Percentiles rank a stretch among this genome's conserved stretches.
Conservation (phyloP, 2,797 vertebrate species). For the Margarornis squamiger region DNA sequence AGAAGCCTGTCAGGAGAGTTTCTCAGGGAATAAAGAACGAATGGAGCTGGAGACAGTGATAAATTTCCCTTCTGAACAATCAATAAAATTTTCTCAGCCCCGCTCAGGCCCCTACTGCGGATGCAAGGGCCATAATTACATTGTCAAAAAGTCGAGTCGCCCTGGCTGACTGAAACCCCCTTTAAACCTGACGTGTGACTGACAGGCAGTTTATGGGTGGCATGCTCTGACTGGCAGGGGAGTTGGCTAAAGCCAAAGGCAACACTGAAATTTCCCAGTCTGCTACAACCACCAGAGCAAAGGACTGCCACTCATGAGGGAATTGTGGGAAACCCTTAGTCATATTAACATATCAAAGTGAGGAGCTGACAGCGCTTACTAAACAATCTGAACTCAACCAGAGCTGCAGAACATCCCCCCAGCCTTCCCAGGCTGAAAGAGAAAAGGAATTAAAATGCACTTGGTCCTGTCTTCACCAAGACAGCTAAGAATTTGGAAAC, state of each 20-base stretch:
- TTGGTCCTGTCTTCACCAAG: slow-evolving; percentile 16
- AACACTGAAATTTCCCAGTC: slow-evolving; percentile 79
- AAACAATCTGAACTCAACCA: slow-evolving; percentile 62
- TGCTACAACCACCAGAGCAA: slow-evolving; percentile 73
- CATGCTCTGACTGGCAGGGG: slow-evolving; percentile 84
- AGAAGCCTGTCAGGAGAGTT: slow-evolving; percentile 75
- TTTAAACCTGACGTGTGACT: slow-evolving; percentile 77
- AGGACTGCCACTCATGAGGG: slow-evolving; percentile 55
- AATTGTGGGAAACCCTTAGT: slow-evolving; percentile 72
- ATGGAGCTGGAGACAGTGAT: slow-evolving; percentile 81
- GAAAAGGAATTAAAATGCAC: not conserved
- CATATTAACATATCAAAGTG: slow-evolving; percentile 82
- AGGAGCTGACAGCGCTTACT: slow-evolving; percentile 76
- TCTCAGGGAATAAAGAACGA: slow-evolving; percentile 68
- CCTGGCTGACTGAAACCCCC: slow-evolving; percentile 67
- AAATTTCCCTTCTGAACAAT: slow-evolving; percentile 87
- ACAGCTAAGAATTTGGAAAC: slow-evolving; percentile 62
- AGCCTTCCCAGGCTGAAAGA: slow-evolving; percentile 1
- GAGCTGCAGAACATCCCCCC: slow-evolving; percentile 34
- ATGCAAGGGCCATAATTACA: slow-evolving; percentile 94
- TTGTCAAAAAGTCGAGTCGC: slow-evolving; percentile 86
- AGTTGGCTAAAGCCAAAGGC: slow-evolving; percentile 80
- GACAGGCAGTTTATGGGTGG: slow-evolving; percentile 77
- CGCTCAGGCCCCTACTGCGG: slow-evolving; percentile 76
- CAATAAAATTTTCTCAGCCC: slow-evolving; percentile 91